Base-by-base conservation (phyloP, 2,113 vertebrate genomes). In the Actenoides hombroni region DNA sequence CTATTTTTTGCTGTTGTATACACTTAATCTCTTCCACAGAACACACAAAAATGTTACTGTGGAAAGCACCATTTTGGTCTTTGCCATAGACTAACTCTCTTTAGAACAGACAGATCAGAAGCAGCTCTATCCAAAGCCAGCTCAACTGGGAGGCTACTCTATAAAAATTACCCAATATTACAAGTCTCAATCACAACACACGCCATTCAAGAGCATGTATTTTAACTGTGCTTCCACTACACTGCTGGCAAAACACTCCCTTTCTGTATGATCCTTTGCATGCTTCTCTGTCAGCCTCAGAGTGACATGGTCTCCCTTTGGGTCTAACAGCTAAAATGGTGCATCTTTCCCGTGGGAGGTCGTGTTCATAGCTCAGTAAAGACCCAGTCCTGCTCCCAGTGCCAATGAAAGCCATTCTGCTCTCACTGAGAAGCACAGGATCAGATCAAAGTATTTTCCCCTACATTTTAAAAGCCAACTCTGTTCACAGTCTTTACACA, bases 261-360 rank as follows among this genome's bases (percentile, higher is more conserved):
- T 16, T 69, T 48, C 53, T 53, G 20, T 25, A 35, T 40, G 35
- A 70, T 39, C 16, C 51, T 29, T 28, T 2, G 2, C 0, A 4
- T 20, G 24, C 49, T 48, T 12, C 39, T 54, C 39, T 4, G 1
- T 44, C 61, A 70, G 63, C 10, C 24, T 9, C 7, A 8, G 24
- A 49, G 44, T 26, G 16, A 40, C 26, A 7, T 1, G 0, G 70
- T 37, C 46, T 64, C 74, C 65, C 54, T 63, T n/a, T 7, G 11
- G 71, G 51, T 40, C 59, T 6, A 48, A 35, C 26, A 73, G 59
- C 0, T 1, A 61, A 37, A 63, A 23, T 0, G 3, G 14, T 10
- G n/a, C 44, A 49, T 18, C 42, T 23, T n/a, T 65, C 25, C 31
- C 3, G 0, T 1, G 0, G 33, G n/a, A 11, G 11, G 8, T 40